Evolutionary conservation across 2,113 vertebrate species (phyloP).

Genomic region (Clarias magur): DNA sequence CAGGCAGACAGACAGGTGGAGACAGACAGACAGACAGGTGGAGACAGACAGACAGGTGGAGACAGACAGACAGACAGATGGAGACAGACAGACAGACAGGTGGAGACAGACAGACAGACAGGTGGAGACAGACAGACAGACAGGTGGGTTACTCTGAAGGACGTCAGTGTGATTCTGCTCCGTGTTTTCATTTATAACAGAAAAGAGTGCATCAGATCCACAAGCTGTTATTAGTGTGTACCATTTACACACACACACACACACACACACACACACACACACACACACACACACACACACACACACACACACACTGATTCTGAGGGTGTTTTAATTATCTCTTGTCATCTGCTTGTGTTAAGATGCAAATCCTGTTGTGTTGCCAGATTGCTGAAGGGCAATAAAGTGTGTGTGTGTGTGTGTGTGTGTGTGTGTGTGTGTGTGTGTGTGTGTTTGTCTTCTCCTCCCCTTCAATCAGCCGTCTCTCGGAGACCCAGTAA

Average conservation of each 20-base stretch:
- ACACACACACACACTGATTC: conserved; percentile 4
- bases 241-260: conserved; percentile 28
- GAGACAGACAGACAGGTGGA: neutral
- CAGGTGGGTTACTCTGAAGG: neutral
- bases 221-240: neutral
- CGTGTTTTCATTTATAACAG: neutral
- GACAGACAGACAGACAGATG: neutral
- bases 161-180: neutral
- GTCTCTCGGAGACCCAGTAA: conserved; percentile 42
- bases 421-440: conserved; percentile 15
- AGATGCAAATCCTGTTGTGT: conserved; percentile 49
- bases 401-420: conserved; percentile 38
- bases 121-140: neutral
- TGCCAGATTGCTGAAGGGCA: conserved; percentile 43
- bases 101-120: neutral
- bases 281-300: too few relatives aligned
- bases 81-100: neutral
- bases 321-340: conserved; percentile 47
- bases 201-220: neutral
- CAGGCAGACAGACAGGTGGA: neutral
- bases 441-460: neutral
- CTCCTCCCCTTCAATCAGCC: conserved; percentile 42
- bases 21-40: too few relatives aligned
- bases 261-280: too few relatives aligned
- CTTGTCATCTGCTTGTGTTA: conserved; percentile 45